phyloP scores from a whole-genome alignment of 1,140 invertebrate species.

The Drosophila parabipectinata region DNA sequence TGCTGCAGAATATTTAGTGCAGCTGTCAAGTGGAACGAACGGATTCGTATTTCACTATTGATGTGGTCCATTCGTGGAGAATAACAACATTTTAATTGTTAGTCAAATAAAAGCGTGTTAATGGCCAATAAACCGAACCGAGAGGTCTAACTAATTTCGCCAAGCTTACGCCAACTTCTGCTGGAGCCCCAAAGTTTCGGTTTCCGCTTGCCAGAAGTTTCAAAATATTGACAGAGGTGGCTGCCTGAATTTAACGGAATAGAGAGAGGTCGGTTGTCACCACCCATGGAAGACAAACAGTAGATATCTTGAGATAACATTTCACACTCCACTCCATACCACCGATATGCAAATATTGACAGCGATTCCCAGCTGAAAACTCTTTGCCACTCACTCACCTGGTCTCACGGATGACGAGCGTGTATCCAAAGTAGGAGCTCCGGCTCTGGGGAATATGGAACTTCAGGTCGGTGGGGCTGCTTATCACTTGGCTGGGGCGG shows the following conservation, averaged over 20 bases:
- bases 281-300: slow-evolving; percentile 1
- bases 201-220: slow-evolving; percentile 26
- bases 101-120: slow-evolving; percentile 44
- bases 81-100: slow-evolving; percentile 42
- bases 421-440: slow-evolving; percentile 81
- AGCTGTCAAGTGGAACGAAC: slow-evolving; percentile 44
- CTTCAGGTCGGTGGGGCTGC: slow-evolving; percentile 52
- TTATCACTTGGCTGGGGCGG: slow-evolving; percentile 61
- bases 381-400: slow-evolving; percentile 57
- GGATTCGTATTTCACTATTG: slow-evolving; percentile 1
- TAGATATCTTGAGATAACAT: neutral
- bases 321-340: neutral
- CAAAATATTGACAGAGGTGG: slow-evolving; percentile 63
- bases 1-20: slow-evolving; percentile 52
- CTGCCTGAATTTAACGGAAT: slow-evolving; percentile 4
- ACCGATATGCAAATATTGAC: slow-evolving; percentile 25
- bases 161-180: neutral
- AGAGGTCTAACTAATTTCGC: slow-evolving; percentile 18
- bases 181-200: neutral
- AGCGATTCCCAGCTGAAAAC: neutral
- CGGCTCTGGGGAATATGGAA: slow-evolving; percentile 65
- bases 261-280: slow-evolving; percentile 25
- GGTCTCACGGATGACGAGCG: slow-evolving; percentile 70
- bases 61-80: slow-evolving; percentile 9
- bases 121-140: slow-evolving; percentile 32